Evolutionary conservation across 2,888 invertebrate species (phyloP), one percentile per base, ranked within the genome.

Genomic region (Zootermopsis nevadensis): DNA sequence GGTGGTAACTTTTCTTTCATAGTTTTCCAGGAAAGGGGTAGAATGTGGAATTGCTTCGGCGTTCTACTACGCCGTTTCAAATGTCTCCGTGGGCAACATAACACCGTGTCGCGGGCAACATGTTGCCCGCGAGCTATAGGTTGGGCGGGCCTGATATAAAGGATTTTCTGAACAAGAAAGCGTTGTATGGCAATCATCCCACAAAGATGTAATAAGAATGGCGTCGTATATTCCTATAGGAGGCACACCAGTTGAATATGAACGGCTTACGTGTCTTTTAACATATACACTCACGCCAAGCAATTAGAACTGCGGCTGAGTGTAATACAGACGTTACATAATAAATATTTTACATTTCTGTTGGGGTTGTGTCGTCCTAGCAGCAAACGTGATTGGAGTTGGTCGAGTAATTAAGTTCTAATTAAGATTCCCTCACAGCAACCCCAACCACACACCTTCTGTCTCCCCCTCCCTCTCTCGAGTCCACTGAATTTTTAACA

Each of bases 381-480:
- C 60, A 67, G 67, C 8, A 7, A 15, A 30, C 67, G 67, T 27
- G 30, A 67, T 67, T 67, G 30, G 31, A 67, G 27, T 30, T 67
- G 8, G 67, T 67, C 67, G 30, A 27, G 66, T 24, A 24, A 66
- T 66, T 10, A 66, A 12, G 67, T 67, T 67, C 27, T 67, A 67
- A 67, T 67, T 67, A 67, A 27, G 67, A n/a, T 67, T n/a, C 67
- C 30, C 4, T 66, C n/a, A n/a, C n/a, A n/a, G n/a, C n/a, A n/a
- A 2, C 60, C 60, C 60, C 27, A 7, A 12, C 67, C 67, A 6
- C 67, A 6, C 31, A 27, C 30, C 8, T 30, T 31, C 19, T 1
- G 7, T n/a, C 67, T 2, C 19, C 12, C 67, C 1, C 67, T 67
- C 67, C 12, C 67, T 31, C 31, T 30, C 67, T 67, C 8, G 60